These are phyloP conservation scores for Mechanitis mazaeus DNA, from an alignment of 2,888 invertebrate species.

Conservation along the genomic window DNA sequence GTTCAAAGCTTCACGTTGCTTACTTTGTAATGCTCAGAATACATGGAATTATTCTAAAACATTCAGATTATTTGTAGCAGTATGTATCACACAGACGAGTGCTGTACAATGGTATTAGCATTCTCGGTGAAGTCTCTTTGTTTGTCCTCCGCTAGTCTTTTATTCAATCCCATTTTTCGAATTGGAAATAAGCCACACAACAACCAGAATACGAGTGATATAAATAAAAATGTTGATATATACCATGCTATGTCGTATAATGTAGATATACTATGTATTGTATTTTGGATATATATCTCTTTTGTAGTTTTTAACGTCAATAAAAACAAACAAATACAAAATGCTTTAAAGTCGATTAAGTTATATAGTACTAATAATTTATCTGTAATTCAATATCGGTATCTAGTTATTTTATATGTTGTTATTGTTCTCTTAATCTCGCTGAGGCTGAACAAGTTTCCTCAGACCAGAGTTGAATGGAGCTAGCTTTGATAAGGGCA, in stretches of 20 bases:
- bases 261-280: too few species aligned
- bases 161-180: not conserved
- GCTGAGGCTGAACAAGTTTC: slow-evolving; percentile 1
- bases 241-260: too few species aligned
- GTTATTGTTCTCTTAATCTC: not conserved
- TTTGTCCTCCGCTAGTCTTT: not conserved
- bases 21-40: not conserved
- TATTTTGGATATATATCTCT: too few species aligned
- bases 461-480: not conserved
- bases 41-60: not conserved
- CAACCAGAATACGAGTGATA: not conserved
- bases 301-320: too few species aligned
- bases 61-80: not conserved
- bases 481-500: slow-evolving; percentile 17
- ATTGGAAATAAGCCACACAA: not conserved
- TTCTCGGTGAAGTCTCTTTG: not conserved
- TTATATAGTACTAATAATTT: too few species aligned
- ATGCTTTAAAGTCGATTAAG: too few species aligned
- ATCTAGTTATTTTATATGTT: too few species aligned
- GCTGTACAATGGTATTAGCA: too few species aligned
- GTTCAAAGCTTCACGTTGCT: not conserved
- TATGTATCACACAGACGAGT: not conserved
- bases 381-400: too few species aligned
- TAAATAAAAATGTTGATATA: not conserved
- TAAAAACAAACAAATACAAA: too few species aligned